These are phyloP conservation scores for Anhinga rufa DNA, from an alignment of 2,113 vertebrate genomes.

Conservation along the genomic window DNA sequence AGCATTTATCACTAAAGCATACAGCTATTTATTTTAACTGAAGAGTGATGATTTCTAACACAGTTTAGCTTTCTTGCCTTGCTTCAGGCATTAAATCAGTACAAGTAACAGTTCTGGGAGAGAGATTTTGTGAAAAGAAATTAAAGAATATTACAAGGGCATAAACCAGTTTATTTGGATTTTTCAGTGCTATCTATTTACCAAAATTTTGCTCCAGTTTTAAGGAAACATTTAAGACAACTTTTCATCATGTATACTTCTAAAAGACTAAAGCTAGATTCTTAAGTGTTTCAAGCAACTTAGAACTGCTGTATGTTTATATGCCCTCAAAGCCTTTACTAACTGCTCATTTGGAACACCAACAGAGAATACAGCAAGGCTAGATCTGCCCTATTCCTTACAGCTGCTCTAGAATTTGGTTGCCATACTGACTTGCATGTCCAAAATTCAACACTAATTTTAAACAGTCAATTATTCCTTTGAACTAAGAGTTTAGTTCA, in stretches of 20 bases:
- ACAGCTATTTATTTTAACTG: neutral
- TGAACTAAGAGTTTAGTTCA: neutral
- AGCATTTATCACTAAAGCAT: neutral
- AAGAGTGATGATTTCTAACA: neutral
- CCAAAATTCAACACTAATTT: neutral
- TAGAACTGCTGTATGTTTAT: neutral
- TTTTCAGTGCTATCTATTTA: neutral
- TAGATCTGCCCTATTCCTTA: neutral
- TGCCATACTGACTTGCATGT: neutral
- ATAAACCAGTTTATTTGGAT: neutral
- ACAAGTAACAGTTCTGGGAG: neutral
- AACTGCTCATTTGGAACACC: neutral
- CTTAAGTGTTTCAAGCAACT: neutral
- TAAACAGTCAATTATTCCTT: neutral
- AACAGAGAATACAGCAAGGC: neutral
- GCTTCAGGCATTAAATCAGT: neutral
- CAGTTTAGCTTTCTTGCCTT: neutral
- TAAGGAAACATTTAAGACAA: neutral
- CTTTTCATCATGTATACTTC: neutral
- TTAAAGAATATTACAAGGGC: neutral
- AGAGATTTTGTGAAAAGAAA: neutral
- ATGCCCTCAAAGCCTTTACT: neutral
- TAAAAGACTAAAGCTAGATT: neutral
- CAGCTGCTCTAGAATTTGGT: neutral
- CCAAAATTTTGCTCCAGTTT: neutral